Base-by-base conservation (phyloP, 2,797 vertebrate species). In the Denticeps clupeoides region DNA sequence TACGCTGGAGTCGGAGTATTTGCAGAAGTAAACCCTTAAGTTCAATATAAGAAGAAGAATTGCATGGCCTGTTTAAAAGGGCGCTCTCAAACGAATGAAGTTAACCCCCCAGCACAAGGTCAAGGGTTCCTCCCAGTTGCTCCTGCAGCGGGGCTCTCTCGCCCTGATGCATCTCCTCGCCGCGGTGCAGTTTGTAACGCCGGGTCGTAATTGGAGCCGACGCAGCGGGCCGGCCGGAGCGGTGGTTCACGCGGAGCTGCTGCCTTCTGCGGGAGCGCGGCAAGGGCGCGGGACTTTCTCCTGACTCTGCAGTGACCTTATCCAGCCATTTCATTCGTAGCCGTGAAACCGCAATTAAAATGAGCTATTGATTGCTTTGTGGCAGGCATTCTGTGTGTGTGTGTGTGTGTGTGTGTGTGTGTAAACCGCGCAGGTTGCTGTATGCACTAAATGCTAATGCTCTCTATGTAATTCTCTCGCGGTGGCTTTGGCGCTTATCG, bases 401-500 rank as follows among this genome's bases (percentile, higher is more conserved):
- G 31, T 53, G 37, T 38, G 59, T 58, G 53, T 9, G 47, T 47
- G 41, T 46, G 68, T 54, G 56, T 62, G 40, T 46, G 68, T 54
- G 56, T 62, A 55, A 58, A 52, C 21, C 7, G 18, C 45, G 33
- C 32, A 32, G 24, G 40, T 41, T 53, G 18, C 40, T 44, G 47
- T 42, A 24, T 53, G 56, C 49, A 62, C 45, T 22, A 51, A 47
- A 65, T 70, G 53, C 41, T 69, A 64, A 69, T 67, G 58, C 33
- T 49, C 23, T 57, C 40, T 62, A 46, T 38, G 56, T 44, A 64
- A 61, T 56, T 61, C 56, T 62, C 59, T 69, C 55, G 50, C 59
- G 45, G 46, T 55, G 56, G 55, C 69, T 64, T 73, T 44, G 62
- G 53, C 47, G 64, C 58, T 73, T 69, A 73, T 82, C 68, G 18